Base-by-base conservation (phyloP, 2,888 invertebrate species). In the Chironomus riparius region DNA sequence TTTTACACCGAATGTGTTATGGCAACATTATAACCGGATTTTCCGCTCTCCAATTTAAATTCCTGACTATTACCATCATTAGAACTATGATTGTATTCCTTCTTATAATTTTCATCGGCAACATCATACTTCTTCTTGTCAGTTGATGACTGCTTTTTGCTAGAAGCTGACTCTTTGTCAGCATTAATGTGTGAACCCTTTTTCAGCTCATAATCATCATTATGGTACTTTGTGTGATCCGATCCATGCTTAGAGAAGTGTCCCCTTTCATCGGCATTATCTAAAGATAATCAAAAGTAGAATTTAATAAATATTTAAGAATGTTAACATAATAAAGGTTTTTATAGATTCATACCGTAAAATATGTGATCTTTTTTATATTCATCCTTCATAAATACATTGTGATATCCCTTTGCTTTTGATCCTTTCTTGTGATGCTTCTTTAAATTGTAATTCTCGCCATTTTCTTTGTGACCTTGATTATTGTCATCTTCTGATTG, bases 301-400 rank as follows among this genome's bases (percentile, higher is more conserved):
- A 47, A 13, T 70, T 62, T 18, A 24, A 47, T 7, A 22, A 62
- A 24, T 6, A 10, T 56, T 21, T 47, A 50, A 47, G 3, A 22
- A 7, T 28, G n/a, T 56, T 10, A 71, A 24, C 13, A 56, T 10
- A 50, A 56, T 56, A 15, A 68, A 38, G 38, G 7, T 10, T 38
- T 38, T 38, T 38, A 38, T 70, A n/a, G 10, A 21, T 12, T 13
- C 48, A 38, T 65, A 73, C 73, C 75, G 79, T 83, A 83, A 80
- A 83, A 83, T 78, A 82, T 83, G 79, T 83, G 83, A 76, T 82
- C 82, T 79, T 83, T 83, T 77, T 82, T 81, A 79, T 81, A 83
- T 78, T 84, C 84, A 78, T 84, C 83, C 78, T 83, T 83, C 80
- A 83, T 83, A 79, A 82, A 81, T 70, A 82, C 81, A 78, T 83